Base-by-base conservation (phyloP, 2,113 vertebrate species). In the Menura novaehollandiae region DNA sequence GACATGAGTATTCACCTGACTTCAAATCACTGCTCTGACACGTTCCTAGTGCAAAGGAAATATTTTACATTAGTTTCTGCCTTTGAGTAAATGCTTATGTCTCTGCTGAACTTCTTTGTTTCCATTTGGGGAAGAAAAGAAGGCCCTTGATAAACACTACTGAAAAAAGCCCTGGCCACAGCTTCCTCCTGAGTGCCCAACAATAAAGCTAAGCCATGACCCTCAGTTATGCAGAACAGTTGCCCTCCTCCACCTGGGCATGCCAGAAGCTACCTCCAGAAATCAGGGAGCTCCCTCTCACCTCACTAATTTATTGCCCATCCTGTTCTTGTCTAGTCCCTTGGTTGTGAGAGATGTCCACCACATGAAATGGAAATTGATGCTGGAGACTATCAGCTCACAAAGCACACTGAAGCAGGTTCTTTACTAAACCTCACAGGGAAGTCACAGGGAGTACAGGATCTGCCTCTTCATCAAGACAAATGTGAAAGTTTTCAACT, bases 1-100 rank as follows among this genome's bases (percentile, higher is more conserved):
- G 74, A 28, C 11, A 8, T 0, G 2, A 23, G 13, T 10, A 7
- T 14, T 64, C 41, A 46, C 20, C 26, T 1, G 2, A 18, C 9
- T 16, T 35, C 32, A 68, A 62, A 33, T 13, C n/a, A 27, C 17
- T 46, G 13, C 15, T 79, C 37, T 85, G 63, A 20, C 10, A 10
- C 16, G 15, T 9, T 93, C 43, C 59, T 46, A 30, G n/a, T 33
- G 32, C 69, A 80, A 66, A 86, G 14, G 35, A 43, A 88, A n/a
- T 6, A 37, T 9, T 86, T 56, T 55, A 23, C 9, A 51, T 37
- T 62, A 5, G 2, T 66, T 90, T 85, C 35, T 91, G 17, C 33
- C 32, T 69, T 76, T 35, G 46, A 77, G 20, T 23, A 66, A 51
- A 28, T 19, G 33, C 21, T 73, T 77, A 17, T 66, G 53, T 39